Evolutionary conservation across 2,113 vertebrate genomes (phyloP), one percentile per base, ranked within the genome.

Genomic region (Phylloscopus whistleri): DNA sequence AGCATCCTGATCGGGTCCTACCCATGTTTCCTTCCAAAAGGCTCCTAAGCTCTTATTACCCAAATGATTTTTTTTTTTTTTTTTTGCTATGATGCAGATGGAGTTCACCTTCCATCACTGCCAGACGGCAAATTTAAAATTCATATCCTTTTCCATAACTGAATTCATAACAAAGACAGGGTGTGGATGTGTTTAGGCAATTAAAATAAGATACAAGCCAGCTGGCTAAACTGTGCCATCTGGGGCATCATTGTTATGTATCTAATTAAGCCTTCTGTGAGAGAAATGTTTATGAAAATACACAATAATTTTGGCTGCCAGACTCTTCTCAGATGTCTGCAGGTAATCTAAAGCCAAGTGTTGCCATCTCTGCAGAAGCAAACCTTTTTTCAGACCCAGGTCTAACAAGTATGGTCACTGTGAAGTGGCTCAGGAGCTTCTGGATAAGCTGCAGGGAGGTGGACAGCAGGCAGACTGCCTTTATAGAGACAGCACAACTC

Each of bases 111-210:
- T 95, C 67, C 56, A 7, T 74, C 63, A 35, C 35, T 51, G 69
- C 51, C 75, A 88, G 92, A 85, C 58, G 80, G 48, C 28, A 89
- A 88, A 94, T 83, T 53, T 69, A 62, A 85, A 77, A 90, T 79
- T 53, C 37, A 16, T 83, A 58, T 62, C 39, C 59, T 51, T 77
- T 86, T 51, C 83, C 55, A 35, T 55, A 86, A 76, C 41, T 35
- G 23, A 83, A 85, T 80, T 90, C 59, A 63, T 74, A 92, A 93
- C 79, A 93, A 94, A 84, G 55, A 86, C 48, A 84, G 89, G 85
- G 90, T 77, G 89, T 90, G 83, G 73, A 59, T 70, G 58, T 16
- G 39, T 90, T 88, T 84, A 88, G 84, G 60, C 60, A 90, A 84
- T 80, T 82, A 79, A 79, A 95, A 76, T 46, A 74, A 84, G 59